A percentile compares a stretch with the other conserved stretches of the same genome.
Conservation (phyloP, 2,888 invertebrate genomes). For the Drosophila melanocephala region DNA sequence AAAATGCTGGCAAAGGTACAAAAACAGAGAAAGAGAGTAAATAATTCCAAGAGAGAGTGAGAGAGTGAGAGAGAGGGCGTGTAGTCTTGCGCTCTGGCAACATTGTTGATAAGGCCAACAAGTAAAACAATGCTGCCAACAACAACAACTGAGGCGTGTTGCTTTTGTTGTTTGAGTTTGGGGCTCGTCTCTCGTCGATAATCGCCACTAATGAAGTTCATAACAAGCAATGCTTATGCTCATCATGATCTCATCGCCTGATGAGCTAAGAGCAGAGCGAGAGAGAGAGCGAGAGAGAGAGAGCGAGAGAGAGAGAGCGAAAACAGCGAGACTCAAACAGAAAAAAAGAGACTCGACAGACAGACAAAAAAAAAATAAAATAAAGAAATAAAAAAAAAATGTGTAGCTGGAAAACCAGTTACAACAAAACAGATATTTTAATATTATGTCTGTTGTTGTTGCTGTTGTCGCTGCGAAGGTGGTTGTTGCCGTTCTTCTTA, state of each 20-base stretch:
- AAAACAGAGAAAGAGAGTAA: slow-evolving; percentile 27
- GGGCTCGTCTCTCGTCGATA: slow-evolving; percentile 50
- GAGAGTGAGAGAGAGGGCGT: slow-evolving; percentile 15
- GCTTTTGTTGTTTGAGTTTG: slow-evolving; percentile 15
- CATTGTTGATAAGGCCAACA: slow-evolving; percentile 67
- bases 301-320: slow-evolving; percentile 15
- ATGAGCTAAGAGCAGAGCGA: slow-evolving; percentile 42
- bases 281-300: slow-evolving; percentile 1
- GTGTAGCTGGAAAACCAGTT: slow-evolving; percentile 68
- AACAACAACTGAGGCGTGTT: slow-evolving; percentile 28
- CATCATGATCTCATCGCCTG: slow-evolving; percentile 19
- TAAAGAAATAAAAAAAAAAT: slow-evolving; percentile 40
- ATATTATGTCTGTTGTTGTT: slow-evolving; percentile 44
- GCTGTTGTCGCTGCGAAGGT: slow-evolving; percentile 35
- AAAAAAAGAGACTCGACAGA: slow-evolving; percentile 25
- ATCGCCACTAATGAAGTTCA: slow-evolving; percentile 62
- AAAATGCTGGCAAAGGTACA: slow-evolving; percentile 75
- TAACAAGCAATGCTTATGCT: slow-evolving; percentile 32
- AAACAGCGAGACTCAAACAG: slow-evolving; percentile 8
- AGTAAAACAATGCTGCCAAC: slow-evolving; percentile 21
- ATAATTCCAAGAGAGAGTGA: neutral
- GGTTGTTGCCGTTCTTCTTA: slow-evolving; percentile 33
- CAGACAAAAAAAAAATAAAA: slow-evolving; percentile 29
- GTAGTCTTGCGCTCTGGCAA: slow-evolving; percentile 54
- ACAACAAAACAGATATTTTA: slow-evolving; percentile 64